Evolutionary conservation across 1,140 invertebrate genomes (phyloP), one percentile per base, ranked within the genome.

Genomic region (Globodera rostochiensis): DNA sequence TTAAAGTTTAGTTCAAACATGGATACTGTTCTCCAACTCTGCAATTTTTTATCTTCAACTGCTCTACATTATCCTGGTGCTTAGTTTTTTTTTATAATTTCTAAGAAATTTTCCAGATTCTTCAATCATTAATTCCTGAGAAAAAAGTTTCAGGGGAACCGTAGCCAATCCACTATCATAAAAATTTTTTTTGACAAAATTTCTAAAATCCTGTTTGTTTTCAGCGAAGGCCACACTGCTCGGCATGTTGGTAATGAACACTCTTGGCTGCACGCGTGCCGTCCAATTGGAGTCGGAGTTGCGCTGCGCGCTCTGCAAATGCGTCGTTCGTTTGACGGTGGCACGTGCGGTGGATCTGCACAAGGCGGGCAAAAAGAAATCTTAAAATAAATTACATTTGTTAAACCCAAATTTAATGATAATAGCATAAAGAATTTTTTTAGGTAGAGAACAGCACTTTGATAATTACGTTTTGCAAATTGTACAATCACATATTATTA

Each of bases 291-390:
- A 87, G 49, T 79, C 88, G 19, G 79, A 88, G 75, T 77, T 89
- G 6, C 85, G 88, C 1, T 79, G 89, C 81, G 66, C 85, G 15
- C 88, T 89, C 74, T 83, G 83, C 66, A 88, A 88, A 36, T 84
- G 85, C 3, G 57, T 89, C 9, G 77, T 90, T 3, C 60, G 79
- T 15, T 77, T 90, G 36, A 77, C 86, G 4, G 50, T 50, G n/a
- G n/a, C 46, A 36, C 83, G 84, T 36, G 36, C 80, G 8, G 36
- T 87, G 36, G 82, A 88, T n/a, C 21, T 79, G n/a, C 53, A 87
- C 9, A 60, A 60, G 57, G 57, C 15, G 5, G 15, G 11, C 57
- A 15, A 15, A 11, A 60, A 15, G 1, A 15, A 15, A 19, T 11
- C 19, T 60, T 60, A 19, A 60, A 60, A 53, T 9, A 53, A 53